Conservation (phyloP, 2,797 vertebrate genomes). For the Eospalax fontanierii region DNA sequence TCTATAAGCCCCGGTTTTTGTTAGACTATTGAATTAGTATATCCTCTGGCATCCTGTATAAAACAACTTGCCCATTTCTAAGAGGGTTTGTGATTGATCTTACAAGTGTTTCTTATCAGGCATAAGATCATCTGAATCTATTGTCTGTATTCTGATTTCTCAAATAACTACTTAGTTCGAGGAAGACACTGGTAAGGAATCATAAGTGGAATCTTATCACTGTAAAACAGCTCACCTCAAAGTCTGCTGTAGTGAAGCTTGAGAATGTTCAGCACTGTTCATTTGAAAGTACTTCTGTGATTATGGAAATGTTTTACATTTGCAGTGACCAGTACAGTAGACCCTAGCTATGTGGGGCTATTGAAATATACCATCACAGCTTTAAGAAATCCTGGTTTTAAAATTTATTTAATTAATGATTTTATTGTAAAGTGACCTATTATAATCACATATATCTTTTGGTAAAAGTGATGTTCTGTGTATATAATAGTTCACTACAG, state of each 20-base stretch:
- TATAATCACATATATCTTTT: neutral
- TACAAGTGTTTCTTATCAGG: neutral
- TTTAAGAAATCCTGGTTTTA: neutral
- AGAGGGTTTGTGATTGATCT: neutral
- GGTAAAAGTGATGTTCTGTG: neutral
- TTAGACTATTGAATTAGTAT: neutral
- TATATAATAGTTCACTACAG: neutral
- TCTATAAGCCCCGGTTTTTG: neutral
- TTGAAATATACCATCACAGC: neutral
- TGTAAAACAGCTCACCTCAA: neutral
- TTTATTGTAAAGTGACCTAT: neutral
- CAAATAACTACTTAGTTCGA: neutral
- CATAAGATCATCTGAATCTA: neutral
- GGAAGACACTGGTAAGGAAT: neutral
- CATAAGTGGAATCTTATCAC: neutral
- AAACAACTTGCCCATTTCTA: neutral
- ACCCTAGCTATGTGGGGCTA: accelerated
- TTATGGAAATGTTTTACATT: neutral
- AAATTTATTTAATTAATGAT: neutral
- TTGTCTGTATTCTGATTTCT: neutral
- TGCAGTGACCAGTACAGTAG: neutral
- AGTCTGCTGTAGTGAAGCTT: neutral
- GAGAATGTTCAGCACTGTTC: neutral
- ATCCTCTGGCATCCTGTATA: neutral
- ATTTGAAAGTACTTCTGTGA: neutral